phyloP scores from a whole-genome alignment of 2,797 vertebrate genomes.

The Protosalanx chinensis region DNA sequence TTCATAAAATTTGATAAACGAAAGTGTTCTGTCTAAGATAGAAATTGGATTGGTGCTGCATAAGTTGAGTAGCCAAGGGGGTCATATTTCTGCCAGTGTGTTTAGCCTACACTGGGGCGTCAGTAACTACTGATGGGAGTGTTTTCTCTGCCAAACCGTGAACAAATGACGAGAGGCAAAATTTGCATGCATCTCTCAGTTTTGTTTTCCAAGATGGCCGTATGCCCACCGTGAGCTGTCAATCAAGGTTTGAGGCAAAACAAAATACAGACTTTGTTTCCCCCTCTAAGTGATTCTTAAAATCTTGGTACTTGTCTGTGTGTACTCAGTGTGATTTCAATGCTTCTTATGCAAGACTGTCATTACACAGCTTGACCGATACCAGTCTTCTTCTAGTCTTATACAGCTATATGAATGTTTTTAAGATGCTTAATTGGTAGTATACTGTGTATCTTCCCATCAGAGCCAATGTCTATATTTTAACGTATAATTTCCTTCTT shows the following conservation, averaged over 20 bases:
- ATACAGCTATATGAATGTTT: background rate
- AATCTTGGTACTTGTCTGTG: background rate
- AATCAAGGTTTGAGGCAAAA: slow-evolving; percentile 2
- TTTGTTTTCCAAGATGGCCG: slow-evolving; percentile 4
- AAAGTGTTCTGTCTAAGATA: background rate
- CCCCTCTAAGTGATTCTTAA: background rate
- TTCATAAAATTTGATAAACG: background rate
- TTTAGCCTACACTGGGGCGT: background rate
- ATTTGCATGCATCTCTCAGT: slow-evolving; percentile 11
- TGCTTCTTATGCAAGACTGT: background rate
- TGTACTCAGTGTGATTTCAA: background rate
- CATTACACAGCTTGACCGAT: background rate
- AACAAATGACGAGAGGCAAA: background rate
- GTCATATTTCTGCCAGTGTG: background rate
- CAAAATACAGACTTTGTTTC: background rate
- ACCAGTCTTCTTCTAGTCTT: background rate
- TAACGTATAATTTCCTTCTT: background rate
- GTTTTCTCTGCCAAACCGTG: background rate
- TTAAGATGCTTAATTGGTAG: background rate
- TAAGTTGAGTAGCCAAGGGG: background rate
- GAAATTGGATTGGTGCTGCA: background rate
- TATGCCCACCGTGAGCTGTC: slow-evolving; percentile 3
- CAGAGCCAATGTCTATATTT: background rate
- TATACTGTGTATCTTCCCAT: background rate
- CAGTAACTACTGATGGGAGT: background rate